Evolutionary conservation across 2,797 vertebrate species (phyloP).

Genomic region (Propithecus deckenii): DNA sequence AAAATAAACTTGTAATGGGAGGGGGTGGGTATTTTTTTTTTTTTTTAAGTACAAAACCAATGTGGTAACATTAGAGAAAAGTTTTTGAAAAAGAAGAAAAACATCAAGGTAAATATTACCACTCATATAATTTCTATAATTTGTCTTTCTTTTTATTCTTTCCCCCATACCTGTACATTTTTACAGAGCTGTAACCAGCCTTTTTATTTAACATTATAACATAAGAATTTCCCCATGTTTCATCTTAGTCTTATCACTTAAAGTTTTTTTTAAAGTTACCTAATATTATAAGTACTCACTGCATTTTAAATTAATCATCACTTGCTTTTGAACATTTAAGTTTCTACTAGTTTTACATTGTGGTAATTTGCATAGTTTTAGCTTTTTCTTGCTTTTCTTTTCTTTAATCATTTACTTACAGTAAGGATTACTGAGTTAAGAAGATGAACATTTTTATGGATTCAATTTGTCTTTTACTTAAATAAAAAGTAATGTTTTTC

Average conservation of each 20-base stretch:
- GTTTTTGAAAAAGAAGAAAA: slow-evolving; percentile 28
- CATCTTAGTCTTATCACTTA: background rate
- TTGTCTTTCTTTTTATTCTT: background rate
- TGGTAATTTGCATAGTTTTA: background rate
- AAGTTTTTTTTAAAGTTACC: slow-evolving; percentile 14
- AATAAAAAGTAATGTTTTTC: background rate
- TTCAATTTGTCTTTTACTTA: background rate
- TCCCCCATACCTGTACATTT: background rate
- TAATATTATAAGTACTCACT: background rate
- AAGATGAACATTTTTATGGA: background rate
- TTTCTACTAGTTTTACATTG: background rate
- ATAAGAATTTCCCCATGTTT: background rate
- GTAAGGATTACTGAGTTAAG: background rate
- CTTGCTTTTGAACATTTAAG: background rate
- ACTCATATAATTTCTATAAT: background rate
- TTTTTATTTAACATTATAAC: slow-evolving; percentile 12
- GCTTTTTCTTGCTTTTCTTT: background rate
- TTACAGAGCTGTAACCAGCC: background rate
- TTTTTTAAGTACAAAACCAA: slow-evolving; percentile 12
- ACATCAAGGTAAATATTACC: background rate
- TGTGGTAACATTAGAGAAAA: background rate
- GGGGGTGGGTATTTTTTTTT: background rate
- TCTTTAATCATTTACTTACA: background rate
- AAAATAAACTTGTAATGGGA: background rate
- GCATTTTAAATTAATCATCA: slow-evolving; percentile 33